Evolutionary conservation across 2,888 invertebrate species (phyloP), one percentile per base, ranked within the genome.

Genomic region (Siphlonurus alternatus): DNA sequence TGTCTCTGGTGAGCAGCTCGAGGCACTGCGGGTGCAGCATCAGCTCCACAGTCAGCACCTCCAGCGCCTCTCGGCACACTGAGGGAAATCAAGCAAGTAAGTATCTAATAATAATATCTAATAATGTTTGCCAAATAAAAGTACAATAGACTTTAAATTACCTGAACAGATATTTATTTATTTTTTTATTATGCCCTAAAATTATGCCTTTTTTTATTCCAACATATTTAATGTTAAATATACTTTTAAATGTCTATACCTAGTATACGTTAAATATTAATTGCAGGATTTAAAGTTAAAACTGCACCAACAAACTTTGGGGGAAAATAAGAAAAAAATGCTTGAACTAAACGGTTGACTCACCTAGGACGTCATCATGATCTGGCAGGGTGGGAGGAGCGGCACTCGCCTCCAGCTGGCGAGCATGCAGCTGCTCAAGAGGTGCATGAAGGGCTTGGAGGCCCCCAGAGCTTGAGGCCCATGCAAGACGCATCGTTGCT

Each of bases 11-110:
- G 24, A 96, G 78, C 25, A 84, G 81, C 70, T 93, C 92, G 67
- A 95, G 78, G 64, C 89, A 88, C 64, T 85, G 85, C n/a, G 93
- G 90, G 75, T 93, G 93, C 61, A 97, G 77, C 61, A 93, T 89
- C 73, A 96, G 83, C 68, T 91, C 88, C 68, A 96, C 85, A 62
- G 93, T 92, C 67, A 97, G 79, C 67, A 94, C 87, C 78, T 97
- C 96, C 74, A 97, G 80, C 61, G 94, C 92, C 78, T 96, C 96
- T 70, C 92, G 89, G 71, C 93, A 93, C 72, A 93, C 88, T 78
- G 76, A 61, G n/a, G n/a, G n/a, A n/a, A n/a, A 72, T 79, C 72
- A 68, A 69, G 63, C 51, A 65, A 51, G 61, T 60, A 62, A 59
- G 56, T 7, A 62, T n/a, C 61, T 61, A 62, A 25, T 23, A 66